Percentiles rank a stretch among this genome's conserved stretches.
Conservation (phyloP, 2,113 vertebrate genomes). For the Epinephelus moara region DNA sequence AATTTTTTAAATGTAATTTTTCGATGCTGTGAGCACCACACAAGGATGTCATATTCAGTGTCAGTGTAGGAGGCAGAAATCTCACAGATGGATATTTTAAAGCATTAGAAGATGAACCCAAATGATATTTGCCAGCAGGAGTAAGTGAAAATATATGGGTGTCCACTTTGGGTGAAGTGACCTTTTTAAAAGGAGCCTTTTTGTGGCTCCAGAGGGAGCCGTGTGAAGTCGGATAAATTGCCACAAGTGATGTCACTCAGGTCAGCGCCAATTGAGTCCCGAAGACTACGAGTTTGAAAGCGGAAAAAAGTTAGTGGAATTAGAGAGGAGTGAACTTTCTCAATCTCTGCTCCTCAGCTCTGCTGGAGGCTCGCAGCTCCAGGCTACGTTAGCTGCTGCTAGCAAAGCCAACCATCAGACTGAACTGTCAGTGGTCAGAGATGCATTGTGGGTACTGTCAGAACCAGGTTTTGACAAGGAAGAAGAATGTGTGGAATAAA, state of each 20-base stretch:
- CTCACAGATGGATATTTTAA: neutral
- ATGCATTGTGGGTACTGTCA: neutral
- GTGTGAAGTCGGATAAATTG: neutral
- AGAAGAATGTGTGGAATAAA: neutral
- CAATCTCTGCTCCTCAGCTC: neutral
- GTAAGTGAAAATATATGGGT: neutral
- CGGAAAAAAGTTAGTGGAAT: neutral
- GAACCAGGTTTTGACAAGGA: neutral
- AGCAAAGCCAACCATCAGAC: neutral
- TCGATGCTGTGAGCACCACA: neutral
- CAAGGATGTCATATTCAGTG: neutral
- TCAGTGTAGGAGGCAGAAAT: neutral
- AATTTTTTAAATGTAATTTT: constrained; percentile 17
- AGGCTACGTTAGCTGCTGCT: neutral
- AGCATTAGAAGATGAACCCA: neutral
- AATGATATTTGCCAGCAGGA: neutral
- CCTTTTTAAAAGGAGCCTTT: constrained; percentile 8
- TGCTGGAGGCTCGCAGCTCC: neutral
- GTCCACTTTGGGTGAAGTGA: neutral
- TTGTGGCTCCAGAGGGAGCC: neutral
- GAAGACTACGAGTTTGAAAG: neutral
- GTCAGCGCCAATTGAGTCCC: no score
- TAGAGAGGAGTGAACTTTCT: neutral
- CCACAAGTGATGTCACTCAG: neutral
- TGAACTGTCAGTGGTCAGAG: neutral